Conservation (phyloP, 1,140 invertebrate genomes). For the Caenorhabditis tropicalis region DNA sequence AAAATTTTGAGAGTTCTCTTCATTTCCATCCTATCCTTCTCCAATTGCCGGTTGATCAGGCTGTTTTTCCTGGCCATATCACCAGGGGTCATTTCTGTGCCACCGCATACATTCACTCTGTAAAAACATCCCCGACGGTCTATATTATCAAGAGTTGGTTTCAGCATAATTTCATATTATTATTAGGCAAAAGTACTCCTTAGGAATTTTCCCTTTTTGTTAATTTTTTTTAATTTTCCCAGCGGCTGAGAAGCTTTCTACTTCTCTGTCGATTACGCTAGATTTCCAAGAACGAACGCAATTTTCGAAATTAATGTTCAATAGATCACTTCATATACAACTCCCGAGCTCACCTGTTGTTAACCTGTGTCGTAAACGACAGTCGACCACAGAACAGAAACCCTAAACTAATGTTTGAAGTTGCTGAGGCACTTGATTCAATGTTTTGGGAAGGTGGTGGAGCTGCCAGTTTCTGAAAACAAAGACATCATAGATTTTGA, state of each 20-base stretch:
- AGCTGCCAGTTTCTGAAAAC: background rate
- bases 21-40: conserved; percentile 55
- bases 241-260: too few relatives aligned
- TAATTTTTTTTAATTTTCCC: too few relatives aligned
- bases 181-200: background rate
- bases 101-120: conserved; percentile 23
- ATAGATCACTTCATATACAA: background rate
- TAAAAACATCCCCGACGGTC: background rate
- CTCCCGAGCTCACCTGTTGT: background rate
- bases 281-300: too few relatives aligned
- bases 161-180: background rate
- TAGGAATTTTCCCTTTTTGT: too few relatives aligned
- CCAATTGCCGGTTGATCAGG: conserved; percentile 60
- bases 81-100: background rate
- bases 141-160: background rate
- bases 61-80: conserved; percentile 39
- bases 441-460: background rate
- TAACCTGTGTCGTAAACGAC: conserved; percentile 32
- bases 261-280: too few relatives aligned
- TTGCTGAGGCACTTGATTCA: conserved; percentile 11
- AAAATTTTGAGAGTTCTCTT: conserved; percentile 65
- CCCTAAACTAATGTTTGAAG: conserved; percentile 23
- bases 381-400: conserved; percentile 12
- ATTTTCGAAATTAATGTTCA: background rate
- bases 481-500: too few relatives aligned